Conservation (phyloP, 2,888 invertebrate genomes). For the Sphinx pinastri region DNA sequence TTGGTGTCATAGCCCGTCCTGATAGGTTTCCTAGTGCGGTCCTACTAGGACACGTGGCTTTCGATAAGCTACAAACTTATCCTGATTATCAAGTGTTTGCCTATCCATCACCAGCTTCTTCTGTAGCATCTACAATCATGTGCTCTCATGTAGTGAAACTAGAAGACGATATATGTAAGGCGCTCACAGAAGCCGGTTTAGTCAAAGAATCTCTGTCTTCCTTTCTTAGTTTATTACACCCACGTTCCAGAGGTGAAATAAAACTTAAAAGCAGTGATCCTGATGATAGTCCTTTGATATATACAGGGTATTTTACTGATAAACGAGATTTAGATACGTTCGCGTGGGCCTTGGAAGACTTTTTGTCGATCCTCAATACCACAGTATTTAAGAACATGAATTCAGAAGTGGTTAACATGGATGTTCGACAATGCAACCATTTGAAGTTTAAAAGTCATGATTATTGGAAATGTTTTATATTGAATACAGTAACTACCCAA, state of each 20-base stretch:
- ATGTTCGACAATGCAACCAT: conserved; percentile 42
- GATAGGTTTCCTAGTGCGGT: conserved; percentile 46
- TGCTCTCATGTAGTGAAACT: conserved; percentile 39
- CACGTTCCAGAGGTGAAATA: conserved; percentile 53
- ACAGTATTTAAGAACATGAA: conserved; percentile 43
- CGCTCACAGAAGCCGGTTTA: conserved; percentile 37
- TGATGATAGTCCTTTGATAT: conserved; percentile 44
- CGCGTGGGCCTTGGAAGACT: conserved; percentile 43
- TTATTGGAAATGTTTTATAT: conserved; percentile 53
- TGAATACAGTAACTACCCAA: conserved; percentile 81
- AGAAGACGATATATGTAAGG: conserved; percentile 43
- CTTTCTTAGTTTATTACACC: conserved; percentile 45
- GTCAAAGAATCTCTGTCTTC: conserved; percentile 38
- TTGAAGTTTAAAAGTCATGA: conserved; percentile 41
- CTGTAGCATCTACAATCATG: conserved; percentile 40
- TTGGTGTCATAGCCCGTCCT: conserved; percentile 38
- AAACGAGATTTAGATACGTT: conserved; percentile 46
- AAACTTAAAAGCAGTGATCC: conserved; percentile 46
- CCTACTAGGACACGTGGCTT: conserved; percentile 48
- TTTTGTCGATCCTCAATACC: conserved; percentile 44
- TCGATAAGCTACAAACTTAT: conserved; percentile 45
- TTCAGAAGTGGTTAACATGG: conserved; percentile 40
- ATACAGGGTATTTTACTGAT: conserved; percentile 44
- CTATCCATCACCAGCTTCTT: conserved; percentile 42
- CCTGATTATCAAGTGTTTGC: conserved; percentile 56